Percentiles rank a stretch among this genome's conserved stretches.
phyloP scores from a whole-genome alignment of 2,797 vertebrate species.

The Allobates femoralis region DNA sequence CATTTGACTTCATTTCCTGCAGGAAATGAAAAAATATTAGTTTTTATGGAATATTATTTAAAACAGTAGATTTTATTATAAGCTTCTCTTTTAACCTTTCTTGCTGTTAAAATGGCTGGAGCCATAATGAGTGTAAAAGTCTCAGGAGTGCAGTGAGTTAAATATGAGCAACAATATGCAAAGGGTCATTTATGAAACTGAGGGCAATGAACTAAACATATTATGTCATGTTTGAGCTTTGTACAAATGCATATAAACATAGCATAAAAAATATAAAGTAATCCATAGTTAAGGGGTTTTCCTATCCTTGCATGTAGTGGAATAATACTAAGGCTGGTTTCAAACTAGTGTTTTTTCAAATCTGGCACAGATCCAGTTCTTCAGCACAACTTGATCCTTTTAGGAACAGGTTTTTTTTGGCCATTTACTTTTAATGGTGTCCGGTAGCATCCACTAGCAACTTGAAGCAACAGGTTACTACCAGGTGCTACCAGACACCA shows the following conservation, averaged over 20 bases:
- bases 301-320: not conserved
- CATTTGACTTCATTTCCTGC: constrained; percentile 63
- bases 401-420: too few species aligned
- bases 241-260: not conserved
- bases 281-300: not conserved
- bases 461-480: too few species aligned
- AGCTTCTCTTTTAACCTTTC: constrained; percentile 45
- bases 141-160: constrained; percentile 30
- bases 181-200: not conserved
- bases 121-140: not conserved
- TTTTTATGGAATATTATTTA: constrained; percentile 64
- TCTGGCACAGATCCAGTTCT: too few species aligned
- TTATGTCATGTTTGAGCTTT: not conserved
- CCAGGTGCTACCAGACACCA: too few species aligned
- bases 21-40: constrained; percentile 64
- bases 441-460: too few species aligned
- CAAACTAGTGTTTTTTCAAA: too few species aligned
- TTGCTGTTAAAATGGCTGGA: constrained; percentile 27
- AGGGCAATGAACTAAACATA: not conserved
- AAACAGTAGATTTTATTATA: constrained; percentile 60
- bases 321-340: too few species aligned
- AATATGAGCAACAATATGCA: constrained; percentile 23
- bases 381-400: too few species aligned
- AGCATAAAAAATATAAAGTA: not conserved
- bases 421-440: too few species aligned